Evolutionary conservation across 2,113 vertebrate species (phyloP).

Genomic region (Limnothrissa miodon): DNA sequence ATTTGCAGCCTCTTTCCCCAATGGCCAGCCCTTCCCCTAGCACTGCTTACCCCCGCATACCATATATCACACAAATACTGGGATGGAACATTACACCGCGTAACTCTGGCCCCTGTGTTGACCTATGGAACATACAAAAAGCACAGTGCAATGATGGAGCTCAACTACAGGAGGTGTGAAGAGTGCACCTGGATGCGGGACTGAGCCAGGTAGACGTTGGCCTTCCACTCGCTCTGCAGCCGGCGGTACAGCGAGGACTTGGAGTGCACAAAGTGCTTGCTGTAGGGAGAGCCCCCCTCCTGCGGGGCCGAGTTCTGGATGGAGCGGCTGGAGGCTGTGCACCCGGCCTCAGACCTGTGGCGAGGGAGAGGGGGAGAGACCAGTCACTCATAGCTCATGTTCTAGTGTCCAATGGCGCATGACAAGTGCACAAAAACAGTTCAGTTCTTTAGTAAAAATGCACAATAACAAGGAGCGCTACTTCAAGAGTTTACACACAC

Average conservation of each 20-base stretch:
- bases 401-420: no score
- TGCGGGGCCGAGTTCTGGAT: constrained; percentile 93
- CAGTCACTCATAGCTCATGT: neutral
- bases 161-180: neutral
- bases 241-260: constrained; percentile 97
- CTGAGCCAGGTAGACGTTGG: constrained; percentile 90
- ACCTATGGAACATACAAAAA: neutral
- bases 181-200: constrained; percentile 88
- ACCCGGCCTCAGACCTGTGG: neutral
- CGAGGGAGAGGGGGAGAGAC: neutral
- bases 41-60: neutral
- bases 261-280: constrained; percentile 94
- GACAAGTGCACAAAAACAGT: no score
- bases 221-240: constrained; percentile 97
- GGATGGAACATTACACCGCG: neutral
- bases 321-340: constrained; percentile 60
- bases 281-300: constrained; percentile 86
- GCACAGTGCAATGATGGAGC: neutral
- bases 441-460: no score
- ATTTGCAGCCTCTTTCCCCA: no score
- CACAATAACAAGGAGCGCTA: no score
- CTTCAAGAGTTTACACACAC: no score
- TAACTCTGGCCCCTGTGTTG: neutral
- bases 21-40: no score
- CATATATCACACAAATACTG: neutral